Conservation (phyloP, 2,797 vertebrate genomes). For the Cygnus olor region DNA sequence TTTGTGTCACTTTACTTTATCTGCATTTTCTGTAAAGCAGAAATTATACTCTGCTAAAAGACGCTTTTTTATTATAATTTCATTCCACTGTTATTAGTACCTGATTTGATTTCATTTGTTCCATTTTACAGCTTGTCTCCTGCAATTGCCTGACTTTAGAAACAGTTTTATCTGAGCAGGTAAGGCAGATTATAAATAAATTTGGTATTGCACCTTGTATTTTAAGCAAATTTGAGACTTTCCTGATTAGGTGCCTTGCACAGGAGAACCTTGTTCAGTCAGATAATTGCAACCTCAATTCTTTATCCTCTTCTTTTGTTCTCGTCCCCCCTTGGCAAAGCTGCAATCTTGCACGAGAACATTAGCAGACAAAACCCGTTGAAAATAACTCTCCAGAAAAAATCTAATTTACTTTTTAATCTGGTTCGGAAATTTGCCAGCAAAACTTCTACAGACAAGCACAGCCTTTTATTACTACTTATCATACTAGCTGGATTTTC, state of each 20-base stretch:
- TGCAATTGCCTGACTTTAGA: constrained; percentile 63
- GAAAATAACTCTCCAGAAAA: constrained; percentile 80
- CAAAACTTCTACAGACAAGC: constrained; percentile 69
- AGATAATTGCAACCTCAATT: constrained; percentile 70
- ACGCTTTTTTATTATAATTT: neutral
- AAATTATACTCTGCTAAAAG: neutral
- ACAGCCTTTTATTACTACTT: constrained; percentile 70
- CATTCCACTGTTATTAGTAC: constrained; percentile 64
- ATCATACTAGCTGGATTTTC: constrained; percentile 48
- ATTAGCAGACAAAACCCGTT: constrained; percentile 76
- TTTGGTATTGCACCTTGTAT: constrained; percentile 69
- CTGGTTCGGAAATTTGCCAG: constrained; percentile 80
- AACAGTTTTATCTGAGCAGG: constrained; percentile 72
- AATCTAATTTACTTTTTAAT: constrained; percentile 84
- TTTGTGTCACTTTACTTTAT: neutral
- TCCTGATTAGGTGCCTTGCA: constrained; percentile 71
- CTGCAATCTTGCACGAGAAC: constrained; percentile 68
- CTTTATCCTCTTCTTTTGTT: constrained; percentile 72
- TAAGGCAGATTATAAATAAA: constrained; percentile 75
- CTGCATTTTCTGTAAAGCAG: neutral
- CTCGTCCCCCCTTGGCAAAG: constrained; percentile 72
- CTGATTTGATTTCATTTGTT: constrained; percentile 62
- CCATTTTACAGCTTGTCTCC: constrained; percentile 67
- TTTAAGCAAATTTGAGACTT: constrained; percentile 78
- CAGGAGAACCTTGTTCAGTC: constrained; percentile 65